Evolutionary conservation across 2,888 invertebrate species (phyloP).

Genomic region (Entomobrya multifasciata): DNA sequence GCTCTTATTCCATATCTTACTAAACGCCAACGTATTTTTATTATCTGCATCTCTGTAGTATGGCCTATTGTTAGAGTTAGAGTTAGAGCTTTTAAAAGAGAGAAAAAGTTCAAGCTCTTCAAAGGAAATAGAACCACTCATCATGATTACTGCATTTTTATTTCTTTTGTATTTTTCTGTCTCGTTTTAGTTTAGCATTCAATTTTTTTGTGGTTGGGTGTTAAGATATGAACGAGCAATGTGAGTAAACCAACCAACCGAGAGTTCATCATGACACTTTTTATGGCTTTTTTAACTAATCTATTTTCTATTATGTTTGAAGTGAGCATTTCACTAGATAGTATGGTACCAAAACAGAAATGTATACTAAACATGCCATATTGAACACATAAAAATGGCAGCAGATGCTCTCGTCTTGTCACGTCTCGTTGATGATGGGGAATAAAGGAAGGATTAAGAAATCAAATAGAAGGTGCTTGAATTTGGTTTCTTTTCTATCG

Average conservation of each 20-base stretch:
- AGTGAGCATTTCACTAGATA: neutral
- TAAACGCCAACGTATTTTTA: neutral
- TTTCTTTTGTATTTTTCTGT: neutral
- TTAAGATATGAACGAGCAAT: neutral
- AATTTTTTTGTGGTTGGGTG: slow-evolving; percentile 16
- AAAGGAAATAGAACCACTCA: slow-evolving; percentile 44
- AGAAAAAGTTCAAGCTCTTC: slow-evolving; percentile 7
- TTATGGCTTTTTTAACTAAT: neutral
- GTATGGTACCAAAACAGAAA: neutral
- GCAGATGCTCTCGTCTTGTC: slow-evolving; percentile 43
- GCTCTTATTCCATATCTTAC: neutral
- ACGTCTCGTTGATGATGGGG: no score
- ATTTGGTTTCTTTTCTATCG: neutral
- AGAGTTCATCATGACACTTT: slow-evolving; percentile 14
- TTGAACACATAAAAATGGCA: slow-evolving; percentile 22
- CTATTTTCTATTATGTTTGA: slow-evolving; percentile 26
- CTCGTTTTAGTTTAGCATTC: neutral
- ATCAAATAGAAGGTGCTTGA: neutral
- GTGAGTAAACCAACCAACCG: slow-evolving; percentile 4
- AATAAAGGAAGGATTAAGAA: slow-evolving; percentile 34
- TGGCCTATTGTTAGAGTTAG: slow-evolving; percentile 41
- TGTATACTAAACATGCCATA: slow-evolving; percentile 1
- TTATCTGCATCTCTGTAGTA: no score
- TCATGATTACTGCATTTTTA: slow-evolving; percentile 49
- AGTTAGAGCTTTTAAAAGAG: slow-evolving; percentile 13